These are phyloP conservation scores for fruit fly (Drosophila melanogaster) DNA, from an alignment of 1,140 invertebrate genomes.

Conservation along the genomic window DNA sequence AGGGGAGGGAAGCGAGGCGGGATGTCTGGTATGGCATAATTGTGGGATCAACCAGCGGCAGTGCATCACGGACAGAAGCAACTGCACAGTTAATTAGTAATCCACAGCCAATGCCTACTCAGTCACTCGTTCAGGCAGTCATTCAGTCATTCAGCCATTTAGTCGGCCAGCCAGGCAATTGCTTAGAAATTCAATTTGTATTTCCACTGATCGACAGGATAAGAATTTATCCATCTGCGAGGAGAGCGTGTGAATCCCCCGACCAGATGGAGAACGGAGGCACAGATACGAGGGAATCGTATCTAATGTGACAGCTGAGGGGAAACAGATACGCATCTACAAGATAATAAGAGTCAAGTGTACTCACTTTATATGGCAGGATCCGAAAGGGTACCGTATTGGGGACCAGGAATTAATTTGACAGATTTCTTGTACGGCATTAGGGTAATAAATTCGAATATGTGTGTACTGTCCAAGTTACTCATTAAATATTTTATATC, in stretches of 20 bases:
- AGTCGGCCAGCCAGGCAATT: conserved; percentile 43
- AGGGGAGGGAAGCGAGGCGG: conserved; percentile 23
- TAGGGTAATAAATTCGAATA: not conserved
- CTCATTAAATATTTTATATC: not conserved
- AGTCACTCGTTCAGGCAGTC: conserved; percentile 52
- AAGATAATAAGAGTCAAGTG: conserved; percentile 28
- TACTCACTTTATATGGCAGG: conserved; percentile 9
- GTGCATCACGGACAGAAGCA: conserved; percentile 27
- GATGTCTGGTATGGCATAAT: conserved; percentile 71
- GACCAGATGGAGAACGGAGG: conserved; percentile 11
- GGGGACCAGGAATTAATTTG: not conserved
- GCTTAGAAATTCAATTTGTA: conserved; percentile 55
- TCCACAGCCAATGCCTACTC: conserved; percentile 66
- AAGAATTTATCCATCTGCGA: conserved; percentile 43
- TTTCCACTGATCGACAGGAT: conserved; percentile 66
- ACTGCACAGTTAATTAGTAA: conserved; percentile 71
- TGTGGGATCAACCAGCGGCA: conserved; percentile 65
- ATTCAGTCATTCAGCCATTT: conserved; percentile 40
- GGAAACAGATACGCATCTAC: conserved; percentile 36
- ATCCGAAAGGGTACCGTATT: not conserved
- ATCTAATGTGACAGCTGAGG: conserved; percentile 49
- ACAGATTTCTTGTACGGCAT: not conserved
- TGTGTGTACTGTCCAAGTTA: not conserved
- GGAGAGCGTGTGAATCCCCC: conserved; percentile 72
- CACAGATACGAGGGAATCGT: conserved; percentile 23